phyloP scores from a whole-genome alignment of 2,888 invertebrate genomes.

The Campoplex nolae region DNA sequence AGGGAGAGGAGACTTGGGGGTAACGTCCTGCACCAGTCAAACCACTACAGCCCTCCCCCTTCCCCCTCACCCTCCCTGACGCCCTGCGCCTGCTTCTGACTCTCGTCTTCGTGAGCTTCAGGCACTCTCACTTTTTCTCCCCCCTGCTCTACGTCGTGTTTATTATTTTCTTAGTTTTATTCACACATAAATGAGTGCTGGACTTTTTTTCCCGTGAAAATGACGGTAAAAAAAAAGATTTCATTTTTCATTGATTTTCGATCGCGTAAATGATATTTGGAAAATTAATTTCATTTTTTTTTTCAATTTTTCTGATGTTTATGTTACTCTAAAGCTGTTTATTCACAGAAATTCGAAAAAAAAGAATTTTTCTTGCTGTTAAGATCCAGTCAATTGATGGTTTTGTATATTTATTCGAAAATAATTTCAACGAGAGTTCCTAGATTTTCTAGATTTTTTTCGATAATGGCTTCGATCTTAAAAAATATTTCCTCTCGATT shows the following conservation, averaged over 20 bases:
- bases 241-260: neutral
- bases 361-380: too few species aligned
- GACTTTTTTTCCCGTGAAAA: neutral
- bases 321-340: too few species aligned
- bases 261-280: neutral
- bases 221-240: neutral
- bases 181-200: neutral
- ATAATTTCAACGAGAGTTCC: too few species aligned
- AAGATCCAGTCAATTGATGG: too few species aligned
- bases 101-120: conserved; percentile 4
- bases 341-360: too few species aligned
- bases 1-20: conserved; percentile 68
- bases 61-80: neutral
- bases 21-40: conserved; percentile 81
- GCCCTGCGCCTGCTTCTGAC: neutral
- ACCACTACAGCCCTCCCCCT: conserved; percentile 71
- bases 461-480: too few species aligned
- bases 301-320: neutral
- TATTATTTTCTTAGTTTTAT: neutral
- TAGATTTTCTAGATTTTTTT: too few species aligned
- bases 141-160: neutral
- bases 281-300: neutral
- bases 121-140: conserved; percentile 9
- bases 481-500: too few species aligned
- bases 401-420: too few species aligned